Percentiles rank a stretch among this genome's conserved stretches.
Evolutionary conservation across 2,888 invertebrate species (phyloP).

Genomic region (Euplagia quadripunctaria): DNA sequence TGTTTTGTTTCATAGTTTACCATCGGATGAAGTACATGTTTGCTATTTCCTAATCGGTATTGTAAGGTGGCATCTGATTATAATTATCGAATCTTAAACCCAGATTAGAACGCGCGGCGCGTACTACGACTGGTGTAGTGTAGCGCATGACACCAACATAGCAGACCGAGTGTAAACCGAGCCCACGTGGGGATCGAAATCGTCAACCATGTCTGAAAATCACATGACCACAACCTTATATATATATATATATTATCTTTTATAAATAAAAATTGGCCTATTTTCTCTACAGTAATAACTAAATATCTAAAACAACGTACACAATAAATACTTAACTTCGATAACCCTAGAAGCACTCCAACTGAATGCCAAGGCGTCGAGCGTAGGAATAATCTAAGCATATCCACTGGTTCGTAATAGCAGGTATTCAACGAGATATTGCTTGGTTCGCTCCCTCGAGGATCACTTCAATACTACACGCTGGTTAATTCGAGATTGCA

Average conservation of each 20-base stretch:
- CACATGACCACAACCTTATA: neutral
- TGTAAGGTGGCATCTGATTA: too few relatives aligned
- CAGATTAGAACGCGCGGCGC: too few relatives aligned
- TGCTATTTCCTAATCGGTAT: too few relatives aligned
- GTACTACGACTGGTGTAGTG: too few relatives aligned
- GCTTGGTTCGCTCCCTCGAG: conserved; percentile 53
- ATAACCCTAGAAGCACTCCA: conserved; percentile 20
- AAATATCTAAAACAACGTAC: conserved; percentile 4
- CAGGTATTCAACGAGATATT: conserved; percentile 61
- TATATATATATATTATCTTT: too few relatives aligned
- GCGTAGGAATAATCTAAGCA: conserved; percentile 35
- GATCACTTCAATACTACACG: conserved; percentile 47
- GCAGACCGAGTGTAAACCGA: too few relatives aligned
- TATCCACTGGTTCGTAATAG: conserved; percentile 25
- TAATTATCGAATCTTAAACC: too few relatives aligned
- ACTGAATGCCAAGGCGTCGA: conserved; percentile 27
- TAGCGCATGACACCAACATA: too few relatives aligned
- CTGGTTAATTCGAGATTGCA: conserved; percentile 55
- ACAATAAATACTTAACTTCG: conserved; percentile 1
- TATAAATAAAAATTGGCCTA: neutral
- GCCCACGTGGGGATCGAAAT: too few relatives aligned
- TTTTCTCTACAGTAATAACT: neutral
- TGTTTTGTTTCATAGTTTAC: too few relatives aligned
- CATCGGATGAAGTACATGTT: too few relatives aligned
- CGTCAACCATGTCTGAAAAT: too few relatives aligned